phyloP scores from a whole-genome alignment of 1,140 invertebrate species.

The Leguminivora glycinivorella region DNA sequence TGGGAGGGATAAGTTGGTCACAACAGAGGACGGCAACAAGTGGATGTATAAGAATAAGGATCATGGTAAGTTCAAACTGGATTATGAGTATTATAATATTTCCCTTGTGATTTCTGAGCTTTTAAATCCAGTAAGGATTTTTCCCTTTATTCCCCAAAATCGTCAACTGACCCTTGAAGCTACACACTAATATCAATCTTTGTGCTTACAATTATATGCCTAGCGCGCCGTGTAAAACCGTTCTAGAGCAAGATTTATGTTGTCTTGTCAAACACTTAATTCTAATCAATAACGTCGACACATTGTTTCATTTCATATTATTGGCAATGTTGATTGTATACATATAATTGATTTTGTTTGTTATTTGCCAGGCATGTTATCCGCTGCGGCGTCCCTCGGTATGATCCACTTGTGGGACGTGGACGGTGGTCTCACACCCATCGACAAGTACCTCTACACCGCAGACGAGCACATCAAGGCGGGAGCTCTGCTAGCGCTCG shows the following conservation, averaged over 20 bases:
- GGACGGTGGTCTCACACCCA: constrained; percentile 97
- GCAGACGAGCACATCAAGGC: constrained; percentile 97
- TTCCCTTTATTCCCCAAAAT: too few relatives aligned
- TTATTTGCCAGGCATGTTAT: constrained; percentile 87
- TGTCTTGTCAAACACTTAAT: too few relatives aligned
- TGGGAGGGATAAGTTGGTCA: constrained; percentile 97
- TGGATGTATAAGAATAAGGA: constrained; percentile 99
- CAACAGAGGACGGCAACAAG: constrained; percentile 97
- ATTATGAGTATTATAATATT: too few relatives aligned
- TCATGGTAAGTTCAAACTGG: constrained; percentile 81
- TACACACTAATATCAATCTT: too few relatives aligned
- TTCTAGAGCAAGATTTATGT: too few relatives aligned
- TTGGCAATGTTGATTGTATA: neutral
- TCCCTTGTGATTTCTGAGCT: too few relatives aligned
- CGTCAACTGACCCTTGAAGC: too few relatives aligned
- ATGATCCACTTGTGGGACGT: constrained; percentile 98
- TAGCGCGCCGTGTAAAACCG: too few relatives aligned
- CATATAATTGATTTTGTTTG: constrained; percentile 27
- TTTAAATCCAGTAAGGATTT: too few relatives aligned
- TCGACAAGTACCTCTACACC: constrained; percentile 99
- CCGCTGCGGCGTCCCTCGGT: constrained; percentile 97
- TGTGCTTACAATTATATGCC: too few relatives aligned
- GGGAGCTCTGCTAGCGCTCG: constrained; percentile 97
- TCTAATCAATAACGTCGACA: neutral
- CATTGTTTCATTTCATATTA: neutral